Evolutionary conservation across 2,797 vertebrate species (phyloP).

Genomic region (Xiphophorus birchmanni): DNA sequence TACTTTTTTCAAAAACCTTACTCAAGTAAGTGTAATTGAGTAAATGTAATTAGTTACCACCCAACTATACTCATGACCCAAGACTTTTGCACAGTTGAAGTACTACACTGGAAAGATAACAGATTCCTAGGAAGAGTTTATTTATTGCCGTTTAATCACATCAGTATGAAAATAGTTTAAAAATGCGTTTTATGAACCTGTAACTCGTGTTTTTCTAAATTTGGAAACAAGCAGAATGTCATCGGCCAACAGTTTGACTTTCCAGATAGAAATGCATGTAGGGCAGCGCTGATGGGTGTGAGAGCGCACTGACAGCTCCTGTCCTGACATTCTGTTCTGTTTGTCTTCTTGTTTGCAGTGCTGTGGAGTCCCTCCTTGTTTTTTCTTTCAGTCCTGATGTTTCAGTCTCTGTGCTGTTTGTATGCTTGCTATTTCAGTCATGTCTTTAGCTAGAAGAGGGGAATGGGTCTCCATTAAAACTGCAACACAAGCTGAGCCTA

Average conservation of each 20-base stretch:
- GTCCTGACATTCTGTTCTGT: conserved; percentile 4
- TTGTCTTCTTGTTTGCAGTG: conserved; percentile 33
- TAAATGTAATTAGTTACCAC: too few relatives aligned
- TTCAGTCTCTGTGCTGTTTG: conserved; percentile 53
- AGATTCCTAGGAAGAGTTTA: not conserved
- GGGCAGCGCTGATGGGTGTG: conserved; percentile 11
- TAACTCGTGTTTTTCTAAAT: not conserved
- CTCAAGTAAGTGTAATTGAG: too few relatives aligned
- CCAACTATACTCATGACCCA: not conserved
- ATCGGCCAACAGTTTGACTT: conserved; percentile 33
- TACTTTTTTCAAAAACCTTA: too few relatives aligned
- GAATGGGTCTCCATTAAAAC: not conserved
- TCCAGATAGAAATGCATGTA: not conserved
- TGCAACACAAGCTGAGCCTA: not conserved
- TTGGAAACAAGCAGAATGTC: conserved; percentile 13
- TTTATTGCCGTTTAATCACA: not conserved
- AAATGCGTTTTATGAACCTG: too few relatives aligned
- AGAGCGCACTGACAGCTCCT: conserved; percentile 39
- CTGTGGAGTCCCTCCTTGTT: conserved; percentile 28
- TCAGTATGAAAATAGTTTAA: not conserved
- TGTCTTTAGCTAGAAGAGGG: conserved; percentile 7
- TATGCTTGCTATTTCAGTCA: conserved; percentile 71
- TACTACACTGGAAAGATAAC: not conserved
- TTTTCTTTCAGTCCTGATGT: conserved; percentile 18
- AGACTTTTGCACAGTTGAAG: not conserved